Conservation (phyloP, 2,113 vertebrate genomes). For the Noctilio leporinus region DNA sequence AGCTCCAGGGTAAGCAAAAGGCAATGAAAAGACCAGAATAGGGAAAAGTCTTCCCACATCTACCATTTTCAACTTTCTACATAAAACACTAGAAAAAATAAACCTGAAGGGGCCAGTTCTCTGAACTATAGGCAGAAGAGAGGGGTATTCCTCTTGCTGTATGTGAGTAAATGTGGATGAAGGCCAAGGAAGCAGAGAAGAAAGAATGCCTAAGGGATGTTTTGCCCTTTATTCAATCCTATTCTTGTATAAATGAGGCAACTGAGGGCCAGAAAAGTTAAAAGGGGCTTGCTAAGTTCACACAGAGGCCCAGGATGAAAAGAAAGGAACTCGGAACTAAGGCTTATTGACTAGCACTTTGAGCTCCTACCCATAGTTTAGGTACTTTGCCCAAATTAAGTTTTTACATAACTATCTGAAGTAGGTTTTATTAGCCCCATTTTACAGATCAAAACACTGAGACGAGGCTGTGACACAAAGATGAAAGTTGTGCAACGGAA, state of each 20-base stretch:
- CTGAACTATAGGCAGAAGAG: background rate
- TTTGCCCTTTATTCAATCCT: background rate
- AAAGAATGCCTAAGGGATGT: background rate
- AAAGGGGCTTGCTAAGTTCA: background rate
- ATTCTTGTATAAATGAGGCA: background rate
- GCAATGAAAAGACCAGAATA: background rate
- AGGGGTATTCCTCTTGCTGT: background rate
- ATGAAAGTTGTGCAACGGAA: background rate
- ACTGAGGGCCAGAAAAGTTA: background rate
- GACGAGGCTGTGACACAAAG: background rate
- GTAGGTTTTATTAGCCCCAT: background rate
- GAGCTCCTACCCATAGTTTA: background rate
- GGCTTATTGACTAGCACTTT: background rate
- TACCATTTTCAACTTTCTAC: background rate
- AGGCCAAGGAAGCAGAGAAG: background rate
- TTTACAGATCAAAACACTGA: background rate
- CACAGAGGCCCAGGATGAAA: background rate
- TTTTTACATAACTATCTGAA: background rate
- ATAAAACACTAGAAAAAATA: background rate
- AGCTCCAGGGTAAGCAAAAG: background rate
- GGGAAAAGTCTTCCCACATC: background rate
- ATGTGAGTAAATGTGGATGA: background rate
- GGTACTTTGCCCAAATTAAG: background rate
- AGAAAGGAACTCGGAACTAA: background rate
- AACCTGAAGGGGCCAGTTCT: background rate